These are phyloP conservation scores for Periparus ater DNA, from an alignment of 2,797 vertebrate species.

Conservation along the genomic window DNA sequence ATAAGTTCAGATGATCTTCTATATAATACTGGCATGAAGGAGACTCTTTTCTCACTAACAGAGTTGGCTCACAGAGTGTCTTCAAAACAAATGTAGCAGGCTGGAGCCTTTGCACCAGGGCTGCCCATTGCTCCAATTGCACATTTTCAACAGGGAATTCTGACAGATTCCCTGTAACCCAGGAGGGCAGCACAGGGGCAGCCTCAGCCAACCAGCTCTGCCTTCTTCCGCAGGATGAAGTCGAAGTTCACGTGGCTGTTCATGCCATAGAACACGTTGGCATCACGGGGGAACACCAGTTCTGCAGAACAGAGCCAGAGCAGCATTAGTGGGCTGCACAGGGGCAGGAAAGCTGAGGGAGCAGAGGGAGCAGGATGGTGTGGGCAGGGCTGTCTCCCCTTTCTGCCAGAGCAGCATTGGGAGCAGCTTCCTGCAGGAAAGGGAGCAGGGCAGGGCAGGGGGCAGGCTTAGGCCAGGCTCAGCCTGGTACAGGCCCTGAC, in stretches of 20 bases:
- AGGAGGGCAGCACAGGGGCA: background rate
- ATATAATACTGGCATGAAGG: conserved; percentile 71
- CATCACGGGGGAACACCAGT: conserved; percentile 88
- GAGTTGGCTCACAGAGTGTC: background rate
- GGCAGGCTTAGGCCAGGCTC: background rate
- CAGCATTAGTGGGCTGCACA: background rate
- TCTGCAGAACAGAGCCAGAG: conserved; percentile 72
- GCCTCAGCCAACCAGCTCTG: background rate
- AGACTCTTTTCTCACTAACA: background rate
- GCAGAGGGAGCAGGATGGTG: fast-evolving
- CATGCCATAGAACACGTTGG: conserved; percentile 96
- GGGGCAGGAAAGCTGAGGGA: background rate
- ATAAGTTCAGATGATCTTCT: conserved; percentile 14
- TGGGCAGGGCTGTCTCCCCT: fast-evolving
- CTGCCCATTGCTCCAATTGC: background rate
- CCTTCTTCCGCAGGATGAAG: conserved; percentile 88
- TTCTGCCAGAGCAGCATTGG: fast-evolving
- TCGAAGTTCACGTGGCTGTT: conserved; percentile 91
- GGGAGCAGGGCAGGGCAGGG: background rate
- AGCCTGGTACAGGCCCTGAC: background rate
- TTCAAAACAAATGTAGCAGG: background rate
- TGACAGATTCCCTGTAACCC: background rate
- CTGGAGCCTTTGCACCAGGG: background rate
- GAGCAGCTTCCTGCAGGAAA: background rate
- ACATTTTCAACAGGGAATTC: background rate